Percentiles rank a stretch among this genome's conserved stretches.
These are phyloP conservation scores for Synanthedon tipuliformis DNA, from an alignment of 2,888 invertebrate genomes.

Conservation along the genomic window DNA sequence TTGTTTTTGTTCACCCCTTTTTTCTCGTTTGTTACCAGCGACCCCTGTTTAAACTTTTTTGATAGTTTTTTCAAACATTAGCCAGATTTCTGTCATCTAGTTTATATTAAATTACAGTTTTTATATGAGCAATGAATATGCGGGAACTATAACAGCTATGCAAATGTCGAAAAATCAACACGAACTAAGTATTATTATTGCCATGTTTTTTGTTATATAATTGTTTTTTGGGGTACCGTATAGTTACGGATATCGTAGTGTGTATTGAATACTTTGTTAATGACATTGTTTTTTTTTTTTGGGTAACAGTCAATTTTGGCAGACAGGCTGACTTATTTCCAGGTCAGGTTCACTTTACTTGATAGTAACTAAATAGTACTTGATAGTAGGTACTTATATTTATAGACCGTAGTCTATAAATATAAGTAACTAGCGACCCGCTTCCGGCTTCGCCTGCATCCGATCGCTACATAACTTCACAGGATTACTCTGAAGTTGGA, in stretches of 20 bases:
- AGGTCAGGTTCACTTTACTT: too few species aligned
- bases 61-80: slow-evolving; percentile 50
- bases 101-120: slow-evolving; percentile 70
- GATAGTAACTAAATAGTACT: too few species aligned
- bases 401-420: too few species aligned
- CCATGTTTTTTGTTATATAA: slow-evolving; percentile 18
- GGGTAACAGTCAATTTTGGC: too few species aligned
- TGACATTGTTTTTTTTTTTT: background rate
- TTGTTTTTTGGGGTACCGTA: slow-evolving; percentile 9
- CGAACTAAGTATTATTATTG: slow-evolving; percentile 52
- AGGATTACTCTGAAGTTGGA: too few species aligned
- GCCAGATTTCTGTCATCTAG: slow-evolving; percentile 62
- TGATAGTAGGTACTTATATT: too few species aligned
- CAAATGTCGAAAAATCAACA: slow-evolving; percentile 41
- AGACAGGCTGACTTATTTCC: too few species aligned
- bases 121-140: slow-evolving; percentile 60
- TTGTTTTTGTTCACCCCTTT: slow-evolving; percentile 57
- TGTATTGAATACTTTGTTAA: background rate
- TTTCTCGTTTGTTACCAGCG: slow-evolving; percentile 37
- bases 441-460: too few species aligned
- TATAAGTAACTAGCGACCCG: too few species aligned
- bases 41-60: slow-evolving; percentile 38
- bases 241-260: background rate
- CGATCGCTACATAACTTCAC: too few species aligned
- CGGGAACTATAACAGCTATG: slow-evolving; percentile 48